Base-by-base conservation (phyloP, 2,888 invertebrate species). In the Phasia obesa region DNA sequence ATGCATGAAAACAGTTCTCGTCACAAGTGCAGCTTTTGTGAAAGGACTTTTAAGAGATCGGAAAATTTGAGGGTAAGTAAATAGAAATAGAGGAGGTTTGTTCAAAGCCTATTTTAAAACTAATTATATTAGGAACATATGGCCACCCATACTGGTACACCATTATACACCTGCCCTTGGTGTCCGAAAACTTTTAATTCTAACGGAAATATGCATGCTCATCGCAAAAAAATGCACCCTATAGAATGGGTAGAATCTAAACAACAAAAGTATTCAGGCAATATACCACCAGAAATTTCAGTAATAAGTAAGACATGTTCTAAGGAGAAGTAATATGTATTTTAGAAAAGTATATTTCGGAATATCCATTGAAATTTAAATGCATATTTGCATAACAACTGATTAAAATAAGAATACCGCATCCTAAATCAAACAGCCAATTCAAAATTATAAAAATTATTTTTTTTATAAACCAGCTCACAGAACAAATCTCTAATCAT, bases 101-200 rank as follows among this genome's bases (percentile, higher is more conserved):
- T n/a, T 5, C 13, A 11, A 23, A 13, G 3, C 38, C 4, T 17
- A 17, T 62, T 25, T 27, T 19, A 38, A 31, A n/a, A 13, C n/a
- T n/a, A 53, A 15, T 47, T 17, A 25, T 70, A 65, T 11, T 23
- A 84, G 87, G 91, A 91, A 84, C 91, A 91, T 82, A 90, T 91
- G 88, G 89, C 91, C 19, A 88, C 87, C 9, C 91, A 91, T 51
- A 91, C 91, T 0, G 88, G n/a, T n/a, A n/a, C n/a, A n/a, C n/a
- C n/a, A n/a, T n/a, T n/a, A n/a, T n/a, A n/a, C n/a, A n/a, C n/a
- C 88, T 91, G 91, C 51, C 88, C 89, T 0, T 88, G 90, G 79
- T 91, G 91, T 67, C 88, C 90, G 3, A 90, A 89, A 85, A 91
- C 90, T 4, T 91, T 91, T 81, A 91, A 90, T 74, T 90, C 90